Conservation (phyloP, 1,140 invertebrate genomes). For the Drosophila malerkotliana region DNA sequence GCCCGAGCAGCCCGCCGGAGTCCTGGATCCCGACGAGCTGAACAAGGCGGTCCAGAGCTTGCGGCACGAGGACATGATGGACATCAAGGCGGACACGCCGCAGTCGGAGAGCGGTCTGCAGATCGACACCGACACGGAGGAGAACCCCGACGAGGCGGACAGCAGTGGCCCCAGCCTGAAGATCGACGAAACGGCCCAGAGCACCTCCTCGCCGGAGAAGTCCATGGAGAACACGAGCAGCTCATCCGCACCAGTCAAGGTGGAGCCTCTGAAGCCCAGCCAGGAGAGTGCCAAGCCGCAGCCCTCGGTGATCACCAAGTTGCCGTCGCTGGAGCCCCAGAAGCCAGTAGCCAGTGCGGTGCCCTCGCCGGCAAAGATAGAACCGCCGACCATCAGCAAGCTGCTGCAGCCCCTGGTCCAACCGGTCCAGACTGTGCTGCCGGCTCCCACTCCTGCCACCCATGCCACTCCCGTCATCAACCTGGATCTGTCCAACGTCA, state of each 20-base stretch:
- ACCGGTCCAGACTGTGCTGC: slow-evolving; percentile 72
- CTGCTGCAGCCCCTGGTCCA: slow-evolving; percentile 73
- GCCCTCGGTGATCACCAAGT: slow-evolving; percentile 70
- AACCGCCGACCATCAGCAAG: slow-evolving; percentile 76
- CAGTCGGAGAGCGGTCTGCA: slow-evolving; percentile 93
- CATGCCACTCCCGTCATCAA: slow-evolving; percentile 60
- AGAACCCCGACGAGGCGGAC: slow-evolving; percentile 86
- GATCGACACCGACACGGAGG: slow-evolving; percentile 94
- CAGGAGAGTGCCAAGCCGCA: slow-evolving; percentile 19
- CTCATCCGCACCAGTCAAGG: slow-evolving; percentile 11
- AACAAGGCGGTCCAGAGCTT: slow-evolving; percentile 91
- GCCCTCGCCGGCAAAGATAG: slow-evolving; percentile 56
- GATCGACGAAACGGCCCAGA: slow-evolving; percentile 71
- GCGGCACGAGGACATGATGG: slow-evolving; percentile 88
- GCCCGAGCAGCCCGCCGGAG: slow-evolving; percentile 14
- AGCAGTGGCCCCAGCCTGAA: slow-evolving; percentile 77
- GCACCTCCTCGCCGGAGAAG: slow-evolving; percentile 38
- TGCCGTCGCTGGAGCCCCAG: slow-evolving; percentile 31
- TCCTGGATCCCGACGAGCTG: slow-evolving; percentile 89
- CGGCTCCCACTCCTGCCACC: slow-evolving; percentile 20
- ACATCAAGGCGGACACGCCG: slow-evolving; percentile 92
- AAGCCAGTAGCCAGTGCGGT: slow-evolving; percentile 45
- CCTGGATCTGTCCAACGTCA: slow-evolving; percentile 67
- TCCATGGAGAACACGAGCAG: slow-evolving; percentile 29
- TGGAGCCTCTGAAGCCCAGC: background rate